Evolutionary conservation across 2,888 invertebrate genomes (phyloP), one percentile per base, ranked within the genome.

Genomic region (Arctia plantaginis): DNA sequence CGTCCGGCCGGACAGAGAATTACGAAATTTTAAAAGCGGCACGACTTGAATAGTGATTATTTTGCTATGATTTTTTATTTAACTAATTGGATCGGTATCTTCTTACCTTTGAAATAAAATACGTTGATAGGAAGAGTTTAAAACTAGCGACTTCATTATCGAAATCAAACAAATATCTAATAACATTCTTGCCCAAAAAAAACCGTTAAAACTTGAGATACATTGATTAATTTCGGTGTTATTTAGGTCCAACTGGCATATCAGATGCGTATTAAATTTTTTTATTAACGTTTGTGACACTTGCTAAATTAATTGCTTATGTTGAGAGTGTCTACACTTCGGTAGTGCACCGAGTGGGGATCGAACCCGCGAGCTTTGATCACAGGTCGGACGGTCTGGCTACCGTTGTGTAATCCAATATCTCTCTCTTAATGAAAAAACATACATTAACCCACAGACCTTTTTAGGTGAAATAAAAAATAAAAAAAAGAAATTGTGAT

Each of bases 1-100:
- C 89, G 88, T 88, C 89, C 88, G 89, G 86, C 80, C 73, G 69
- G 55, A 71, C 77, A 79, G 74, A 71, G 86, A 87, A 80, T 78
- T 78, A 68, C 73, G 79, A 83, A 80, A 62, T 67, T 66, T 64
- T 85, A 85, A 90, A 91, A 88, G 83, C 78, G 88, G 85, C 80
- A 84, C 15, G 44, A 77, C 79, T 66, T 13, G 20, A 55, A 35
- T 72, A 44, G 35, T 72, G n/a, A 70, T 65, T 66, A 70, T 67
- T 67, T 33, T 23, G 23, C 30, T 0, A 20, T 12, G 13, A 30
- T 44, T 7, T 18, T 33, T 47, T 47, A 12, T 47, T 62, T 27
- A 30, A 62, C 27, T 62, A 30, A 13, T 62, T 15, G 0, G 59
- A 15, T 62, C 1, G 27, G 27, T 62, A 30, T 62, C 30, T 13